Conservation (phyloP, 2,888 invertebrate genomes). For the Adelognathus sp. region DNA sequence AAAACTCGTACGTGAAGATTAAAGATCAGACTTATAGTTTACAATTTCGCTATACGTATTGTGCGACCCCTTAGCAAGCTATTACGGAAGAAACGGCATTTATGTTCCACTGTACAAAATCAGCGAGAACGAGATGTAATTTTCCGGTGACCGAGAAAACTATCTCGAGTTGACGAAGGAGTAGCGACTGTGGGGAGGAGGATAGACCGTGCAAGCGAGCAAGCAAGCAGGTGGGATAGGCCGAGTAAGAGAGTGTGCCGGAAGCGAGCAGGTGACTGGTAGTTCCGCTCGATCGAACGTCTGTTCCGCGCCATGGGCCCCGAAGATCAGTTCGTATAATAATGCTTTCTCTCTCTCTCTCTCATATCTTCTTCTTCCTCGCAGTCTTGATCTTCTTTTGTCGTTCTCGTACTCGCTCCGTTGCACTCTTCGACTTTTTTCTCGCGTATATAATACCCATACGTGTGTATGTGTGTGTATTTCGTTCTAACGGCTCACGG, state of each 20-base stretch:
- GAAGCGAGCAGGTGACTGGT: slow-evolving; percentile 81
- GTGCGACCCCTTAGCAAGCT: too few species aligned
- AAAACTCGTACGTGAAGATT: too few species aligned
- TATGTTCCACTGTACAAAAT: too few species aligned
- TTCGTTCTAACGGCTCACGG: slow-evolving; percentile 51
- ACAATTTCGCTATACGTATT: background rate
- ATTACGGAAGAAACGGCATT: too few species aligned
- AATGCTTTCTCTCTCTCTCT: slow-evolving; percentile 56
- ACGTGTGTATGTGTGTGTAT: slow-evolving; percentile 9
- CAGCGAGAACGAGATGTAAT: background rate
- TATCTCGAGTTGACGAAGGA: background rate
- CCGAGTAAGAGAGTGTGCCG: slow-evolving; percentile 73
- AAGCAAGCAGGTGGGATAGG: slow-evolving; percentile 58
- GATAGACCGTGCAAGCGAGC: slow-evolving; percentile 15
- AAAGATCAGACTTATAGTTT: background rate
- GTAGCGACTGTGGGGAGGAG: background rate
- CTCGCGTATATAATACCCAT: slow-evolving; percentile 42
- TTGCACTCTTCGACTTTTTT: slow-evolving; percentile 49
- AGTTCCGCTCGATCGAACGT: slow-evolving; percentile 80
- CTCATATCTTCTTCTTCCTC: slow-evolving; percentile 27
- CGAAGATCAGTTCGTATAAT: slow-evolving; percentile 76
- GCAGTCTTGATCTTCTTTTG: slow-evolving; percentile 25
- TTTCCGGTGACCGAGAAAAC: background rate
- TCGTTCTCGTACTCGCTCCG: slow-evolving; percentile 41
- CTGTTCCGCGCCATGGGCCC: slow-evolving; percentile 80